These are phyloP conservation scores for Cygnus olor DNA, from an alignment of 2,797 vertebrate genomes.

Conservation along the genomic window DNA sequence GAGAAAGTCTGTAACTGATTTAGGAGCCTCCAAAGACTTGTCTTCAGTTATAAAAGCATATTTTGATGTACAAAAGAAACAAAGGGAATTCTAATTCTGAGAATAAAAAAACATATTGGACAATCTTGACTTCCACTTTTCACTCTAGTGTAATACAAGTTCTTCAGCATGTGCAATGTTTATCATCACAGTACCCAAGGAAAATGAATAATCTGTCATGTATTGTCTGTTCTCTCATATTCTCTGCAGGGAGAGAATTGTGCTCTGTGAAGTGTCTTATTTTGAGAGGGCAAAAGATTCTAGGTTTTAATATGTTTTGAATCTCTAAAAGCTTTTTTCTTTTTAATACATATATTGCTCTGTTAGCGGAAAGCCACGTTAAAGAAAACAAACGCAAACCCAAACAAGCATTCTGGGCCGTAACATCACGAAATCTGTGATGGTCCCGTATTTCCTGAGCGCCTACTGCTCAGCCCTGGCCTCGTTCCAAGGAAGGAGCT, in stretches of 20 bases:
- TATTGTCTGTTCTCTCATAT: constrained; percentile 39
- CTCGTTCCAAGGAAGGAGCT: background rate
- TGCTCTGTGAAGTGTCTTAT: background rate
- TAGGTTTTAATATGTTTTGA: background rate
- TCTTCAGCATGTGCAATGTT: constrained; percentile 28
- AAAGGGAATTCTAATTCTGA: constrained; percentile 42
- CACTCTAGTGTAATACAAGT: constrained; percentile 20
- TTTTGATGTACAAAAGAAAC: constrained; percentile 39
- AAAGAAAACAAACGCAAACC: background rate
- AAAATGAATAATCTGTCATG: constrained; percentile 39
- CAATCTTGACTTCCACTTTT: constrained; percentile 43
- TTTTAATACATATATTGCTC: background rate
- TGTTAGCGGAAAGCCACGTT: background rate
- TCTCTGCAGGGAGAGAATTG: constrained; percentile 1
- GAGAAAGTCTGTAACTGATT: constrained; percentile 45
- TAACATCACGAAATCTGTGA: background rate
- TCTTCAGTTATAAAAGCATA: constrained; percentile 45
- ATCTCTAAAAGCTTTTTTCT: background rate
- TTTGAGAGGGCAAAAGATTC: constrained; percentile 23
- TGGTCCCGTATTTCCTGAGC: background rate
- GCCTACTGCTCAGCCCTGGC: background rate
- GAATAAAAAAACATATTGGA: constrained; percentile 32
- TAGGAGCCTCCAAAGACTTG: constrained; percentile 32
- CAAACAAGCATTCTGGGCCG: background rate
- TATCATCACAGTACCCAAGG: constrained; percentile 30